Conservation (phyloP, 1,140 invertebrate species). For the Hypothenemus hampei region DNA sequence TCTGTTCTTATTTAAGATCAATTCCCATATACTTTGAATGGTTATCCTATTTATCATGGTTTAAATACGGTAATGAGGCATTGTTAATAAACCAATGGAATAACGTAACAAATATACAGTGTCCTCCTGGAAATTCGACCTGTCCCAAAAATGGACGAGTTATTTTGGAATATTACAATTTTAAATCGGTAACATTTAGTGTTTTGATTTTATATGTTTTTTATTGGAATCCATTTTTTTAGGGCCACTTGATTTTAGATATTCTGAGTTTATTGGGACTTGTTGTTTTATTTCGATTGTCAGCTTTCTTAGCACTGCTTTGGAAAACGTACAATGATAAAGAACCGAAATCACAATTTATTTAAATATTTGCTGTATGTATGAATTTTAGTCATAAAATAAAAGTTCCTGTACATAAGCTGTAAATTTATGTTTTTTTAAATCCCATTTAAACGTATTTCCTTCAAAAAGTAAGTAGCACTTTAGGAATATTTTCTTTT, state of each 20-base stretch:
- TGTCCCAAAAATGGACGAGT: conserved; percentile 71
- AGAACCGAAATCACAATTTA: neutral
- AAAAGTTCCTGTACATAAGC: too few species aligned
- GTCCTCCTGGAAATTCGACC: conserved; percentile 63
- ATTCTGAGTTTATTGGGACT: conserved; percentile 63
- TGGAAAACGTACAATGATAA: conserved; percentile 51
- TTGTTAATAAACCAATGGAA: conserved; percentile 92
- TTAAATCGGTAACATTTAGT: conserved; percentile 58
- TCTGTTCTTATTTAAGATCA: conserved; percentile 55
- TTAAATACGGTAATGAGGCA: conserved; percentile 90
- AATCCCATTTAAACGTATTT: too few species aligned
- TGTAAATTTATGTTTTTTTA: too few species aligned
- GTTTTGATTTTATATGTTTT: neutral
- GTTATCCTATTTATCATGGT: conserved; percentile 93
- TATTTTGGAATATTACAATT: conserved; percentile 74
- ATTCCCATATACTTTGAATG: conserved; percentile 85
- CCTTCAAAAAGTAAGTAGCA: too few species aligned
- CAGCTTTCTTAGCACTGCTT: conserved; percentile 72
- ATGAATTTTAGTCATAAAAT: too few species aligned
- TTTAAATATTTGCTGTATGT: too few species aligned
- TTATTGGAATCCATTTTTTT: conserved; percentile 21
- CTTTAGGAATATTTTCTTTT: too few species aligned
- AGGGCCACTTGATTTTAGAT: conserved; percentile 56
- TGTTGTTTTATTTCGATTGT: conserved; percentile 68
- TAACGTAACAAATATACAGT: conserved; percentile 64